Base-by-base conservation (phyloP, 1,140 invertebrate species). In the Hydropsyche tenuis region DNA sequence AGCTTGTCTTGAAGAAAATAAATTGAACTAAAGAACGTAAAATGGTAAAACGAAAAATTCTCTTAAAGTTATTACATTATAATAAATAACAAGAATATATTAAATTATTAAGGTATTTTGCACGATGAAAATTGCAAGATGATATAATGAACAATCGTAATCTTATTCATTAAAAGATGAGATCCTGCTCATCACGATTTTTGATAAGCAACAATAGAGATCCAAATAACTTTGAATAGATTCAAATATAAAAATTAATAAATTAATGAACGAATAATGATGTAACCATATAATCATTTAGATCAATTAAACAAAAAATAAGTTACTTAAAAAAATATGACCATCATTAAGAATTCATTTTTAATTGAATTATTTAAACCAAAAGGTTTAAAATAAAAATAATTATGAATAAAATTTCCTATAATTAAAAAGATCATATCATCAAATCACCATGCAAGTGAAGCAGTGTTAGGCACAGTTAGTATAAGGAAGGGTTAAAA, bases 171-270 rank as follows among this genome's bases (percentile, higher is more conserved):
- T 77, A 43, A 46, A 64, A 75, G 76, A 77, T 77, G 76, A 77
- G 76, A 70, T 73, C 76, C 76, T 30, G 76, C 76, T 74, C 76
- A 77, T 73, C 76, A 73, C 56, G 76, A 74, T 77, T 77, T 18
- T 45, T 22, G 14, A 14, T 14, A 51, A 51, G 18, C 14, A 51
- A 20, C 14, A n/a, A 51, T 20, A 5, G 5, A 14, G 14, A 51
- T 51, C 3, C 30, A 37, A 37, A 37, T 9, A 37, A 4, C 9
- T 51, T 51, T 51, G 14, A 51, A 51, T 14, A 14, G 14, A 51
- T 5, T 14, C 14, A 20, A 20, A 16, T 16, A n/a, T n/a, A n/a
- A n/a, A n/a, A n/a, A n/a, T 51, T 5, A 51, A 51, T 16, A 16
- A 5, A 5, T 51, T 20, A 51, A 5, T 16, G 18, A 51, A 51